Percentiles rank a stretch among this genome's conserved stretches.
Evolutionary conservation across 2,797 vertebrate genomes (phyloP).

Genomic region (Lateolabrax maculatus): DNA sequence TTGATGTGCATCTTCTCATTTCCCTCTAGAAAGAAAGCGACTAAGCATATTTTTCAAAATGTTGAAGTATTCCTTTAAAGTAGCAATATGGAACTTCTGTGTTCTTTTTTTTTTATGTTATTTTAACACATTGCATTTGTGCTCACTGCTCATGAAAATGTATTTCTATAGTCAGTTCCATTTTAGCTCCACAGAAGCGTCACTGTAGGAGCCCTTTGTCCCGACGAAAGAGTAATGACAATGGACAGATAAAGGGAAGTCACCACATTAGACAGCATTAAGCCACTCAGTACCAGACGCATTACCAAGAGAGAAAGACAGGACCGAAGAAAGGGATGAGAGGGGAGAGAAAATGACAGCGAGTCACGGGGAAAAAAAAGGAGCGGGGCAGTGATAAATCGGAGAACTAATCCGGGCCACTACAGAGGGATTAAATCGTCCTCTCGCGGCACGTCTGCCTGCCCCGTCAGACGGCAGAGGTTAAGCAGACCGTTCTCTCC

Average conservation of each 20-base stretch:
- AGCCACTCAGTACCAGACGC: constrained; percentile 74
- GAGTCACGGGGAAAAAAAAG: constrained; percentile 64
- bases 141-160: not conserved
- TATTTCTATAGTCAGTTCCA: constrained; percentile 26
- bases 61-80: not conserved
- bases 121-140: not conserved
- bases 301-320: constrained; percentile 69
- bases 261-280: constrained; percentile 79
- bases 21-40: not conserved
- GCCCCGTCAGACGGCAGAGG: constrained; percentile 72
- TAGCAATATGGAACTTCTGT: not conserved
- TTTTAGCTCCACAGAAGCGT: constrained; percentile 43
- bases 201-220: constrained; percentile 55
- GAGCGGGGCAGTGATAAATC: constrained; percentile 75
- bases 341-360: constrained; percentile 64
- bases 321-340: constrained; percentile 59
- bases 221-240: constrained; percentile 75
- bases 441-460: constrained; percentile 49
- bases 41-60: not conserved
- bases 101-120: not conserved
- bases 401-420: constrained; percentile 80
- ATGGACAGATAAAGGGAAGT: constrained; percentile 77
- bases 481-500: constrained; percentile 73
- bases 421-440: constrained; percentile 82
- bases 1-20: not conserved